phyloP scores from a whole-genome alignment of 2,888 invertebrate genomes.

The Nemurella pictetii region DNA sequence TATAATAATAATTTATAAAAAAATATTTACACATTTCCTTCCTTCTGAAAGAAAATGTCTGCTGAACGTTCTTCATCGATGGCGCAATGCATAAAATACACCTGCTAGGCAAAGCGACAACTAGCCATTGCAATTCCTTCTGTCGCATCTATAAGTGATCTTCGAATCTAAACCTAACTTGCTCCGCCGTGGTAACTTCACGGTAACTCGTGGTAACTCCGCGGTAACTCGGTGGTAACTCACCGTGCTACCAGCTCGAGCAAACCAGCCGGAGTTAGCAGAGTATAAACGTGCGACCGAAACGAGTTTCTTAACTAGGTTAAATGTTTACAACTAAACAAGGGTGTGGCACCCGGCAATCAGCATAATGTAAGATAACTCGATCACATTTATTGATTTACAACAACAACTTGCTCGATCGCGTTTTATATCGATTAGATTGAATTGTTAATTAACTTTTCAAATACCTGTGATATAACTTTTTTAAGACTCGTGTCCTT shows the following conservation, averaged over 20 bases:
- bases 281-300: background rate
- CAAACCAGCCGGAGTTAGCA: background rate
- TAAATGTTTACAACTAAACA: background rate
- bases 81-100: no score
- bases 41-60: no score
- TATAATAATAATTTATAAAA: no score
- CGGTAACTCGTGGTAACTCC: no score
- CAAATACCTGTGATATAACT: background rate
- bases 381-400: background rate
- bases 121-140: no score
- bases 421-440: background rate
- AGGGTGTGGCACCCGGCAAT: background rate
- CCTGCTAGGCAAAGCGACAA: no score
- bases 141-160: no score
- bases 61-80: no score
- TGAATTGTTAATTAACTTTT: background rate
- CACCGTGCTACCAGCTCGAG: background rate
- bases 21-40: no score
- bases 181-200: no score
- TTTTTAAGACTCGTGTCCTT: no score
- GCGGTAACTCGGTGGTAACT: background rate
- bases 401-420: background rate
- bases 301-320: background rate
- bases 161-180: no score
- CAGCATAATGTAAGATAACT: background rate